Conservation (phyloP, 2,113 vertebrate genomes). For the Tricholaema leucomelas region DNA sequence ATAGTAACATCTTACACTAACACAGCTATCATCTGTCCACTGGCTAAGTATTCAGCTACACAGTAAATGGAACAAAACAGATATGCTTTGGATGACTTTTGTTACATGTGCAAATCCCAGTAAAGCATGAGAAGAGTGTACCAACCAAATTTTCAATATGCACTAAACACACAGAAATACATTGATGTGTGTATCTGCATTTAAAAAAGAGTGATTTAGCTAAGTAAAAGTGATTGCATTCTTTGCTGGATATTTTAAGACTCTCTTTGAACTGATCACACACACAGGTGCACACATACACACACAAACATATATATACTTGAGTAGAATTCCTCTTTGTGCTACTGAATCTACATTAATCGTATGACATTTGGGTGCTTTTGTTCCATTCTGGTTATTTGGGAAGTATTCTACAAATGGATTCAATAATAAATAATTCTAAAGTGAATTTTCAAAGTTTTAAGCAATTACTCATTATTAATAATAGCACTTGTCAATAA, state of each 20-base stretch:
- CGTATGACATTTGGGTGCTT: neutral
- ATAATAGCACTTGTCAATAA: neutral
- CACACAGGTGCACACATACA: neutral
- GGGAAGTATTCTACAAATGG: neutral
- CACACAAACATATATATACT: neutral
- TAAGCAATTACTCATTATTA: neutral
- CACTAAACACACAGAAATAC: neutral
- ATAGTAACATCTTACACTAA: constrained; percentile 42
- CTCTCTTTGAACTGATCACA: neutral
- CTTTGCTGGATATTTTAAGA: neutral
- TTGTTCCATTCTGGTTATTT: neutral
- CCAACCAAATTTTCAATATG: neutral
- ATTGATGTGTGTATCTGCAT: neutral
- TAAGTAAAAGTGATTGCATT: neutral
- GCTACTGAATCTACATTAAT: neutral
- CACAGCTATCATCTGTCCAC: constrained; percentile 44
- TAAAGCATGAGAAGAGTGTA: neutral
- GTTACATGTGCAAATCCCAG: neutral
- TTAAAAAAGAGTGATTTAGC: neutral
- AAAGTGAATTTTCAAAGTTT: neutral
- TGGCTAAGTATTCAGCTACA: neutral
- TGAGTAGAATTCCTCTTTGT: neutral
- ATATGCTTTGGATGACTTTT: neutral
- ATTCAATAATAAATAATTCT: neutral
- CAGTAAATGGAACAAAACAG: constrained; percentile 4